Evolutionary conservation across 2,888 invertebrate species (phyloP), one percentile per base, ranked within the genome.

Genomic region (Tanytarsus gracilentus): DNA sequence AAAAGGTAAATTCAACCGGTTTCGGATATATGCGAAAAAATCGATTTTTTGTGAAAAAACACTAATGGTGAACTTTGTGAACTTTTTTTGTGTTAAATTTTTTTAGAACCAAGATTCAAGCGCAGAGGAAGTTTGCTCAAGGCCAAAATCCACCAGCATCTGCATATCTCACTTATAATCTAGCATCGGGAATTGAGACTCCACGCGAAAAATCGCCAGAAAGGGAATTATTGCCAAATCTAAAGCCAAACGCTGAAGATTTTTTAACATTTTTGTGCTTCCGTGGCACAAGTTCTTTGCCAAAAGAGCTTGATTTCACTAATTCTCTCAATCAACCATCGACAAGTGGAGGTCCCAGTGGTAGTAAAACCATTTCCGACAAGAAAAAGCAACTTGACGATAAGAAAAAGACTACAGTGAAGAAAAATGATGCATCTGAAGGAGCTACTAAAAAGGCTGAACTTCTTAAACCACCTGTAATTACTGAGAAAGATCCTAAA

Each of bases 71-170:
- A 26, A 14, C 23, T 36, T 33, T 33, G n/a, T n/a, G 11, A n/a
- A 23, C 30, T 51, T 51, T 30, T 51, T 16, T 30, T 36, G 27
- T 39, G 21, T 29, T 27, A 49, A 44, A 58, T 11, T 40, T 51
- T 64, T 63, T 70, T 73, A 86, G 86, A 71, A 82, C 84, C 48
- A 86, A 87, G 76, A 86, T 89, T 62, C 88, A 88, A 71, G 90
- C 89, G 44, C 90, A 91, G 73, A 77, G 91, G 63, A 91, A 91
- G 74, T 91, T 91, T 77, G 90, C 90, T 30, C 88, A 89, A 73
- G 88, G 88, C n/a, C 88, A 88, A 74, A 87, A 87, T 65, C 83
- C 83, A 16, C 80, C 81, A 29, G 72, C 72, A 61, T 65, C 70
- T 16, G 67, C 71, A 27, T 61, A 64, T 7, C 71, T 68, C 30